Evolutionary conservation across 1,140 invertebrate species (phyloP), one percentile per base, ranked within the genome.

Genomic region (Temnothorax nylanderi): DNA sequence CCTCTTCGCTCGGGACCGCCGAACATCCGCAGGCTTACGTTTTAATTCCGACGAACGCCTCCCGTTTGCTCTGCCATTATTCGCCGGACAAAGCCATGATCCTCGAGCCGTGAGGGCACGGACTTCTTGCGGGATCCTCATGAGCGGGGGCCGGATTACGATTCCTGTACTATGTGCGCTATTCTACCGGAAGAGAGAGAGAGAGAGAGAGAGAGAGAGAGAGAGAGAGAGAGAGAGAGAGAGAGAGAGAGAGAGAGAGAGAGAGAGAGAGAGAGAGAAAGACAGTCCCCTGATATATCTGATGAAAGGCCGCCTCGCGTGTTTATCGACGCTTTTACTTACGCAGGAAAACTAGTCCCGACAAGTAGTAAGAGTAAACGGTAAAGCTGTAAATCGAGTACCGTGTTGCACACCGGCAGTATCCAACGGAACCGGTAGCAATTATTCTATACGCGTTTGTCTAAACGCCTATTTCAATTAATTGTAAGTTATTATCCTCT

Each of bases 41-140:
- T 88, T 88, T 88, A 88, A 88, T 88, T 88, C 65, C 84, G 47
- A 80, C 74, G 71, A 86, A 77, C 71, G 77, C 51, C 85, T 86
- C 77, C 77, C 64, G 85, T 82, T 88, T 86, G 85, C 87, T 87
- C 62, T 37, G 54, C 84, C 85, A 88, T 88, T 88, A 88, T 88
- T 88, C 76, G 85, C 76, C 74, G 85, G 87, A 87, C 85, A 88
- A 88, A 86, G 74, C 85, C 65, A 26, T 72, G 65, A 80, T 86
- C 85, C 82, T 87, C n/a, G 78, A 86, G 18, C 18, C 81, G 37
- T 44, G 72, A 85, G 69, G 58, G 58, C 74, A 85, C 67, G 49
- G 51, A 87, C 69, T 85, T 87, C 69, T 82, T 76, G 69, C 49
- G 69, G 62, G 56, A 87, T 76, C 47, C 54, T 85, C 81, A 69